Conservation (phyloP, 2,888 invertebrate species). For the Drosophila robusta region DNA sequence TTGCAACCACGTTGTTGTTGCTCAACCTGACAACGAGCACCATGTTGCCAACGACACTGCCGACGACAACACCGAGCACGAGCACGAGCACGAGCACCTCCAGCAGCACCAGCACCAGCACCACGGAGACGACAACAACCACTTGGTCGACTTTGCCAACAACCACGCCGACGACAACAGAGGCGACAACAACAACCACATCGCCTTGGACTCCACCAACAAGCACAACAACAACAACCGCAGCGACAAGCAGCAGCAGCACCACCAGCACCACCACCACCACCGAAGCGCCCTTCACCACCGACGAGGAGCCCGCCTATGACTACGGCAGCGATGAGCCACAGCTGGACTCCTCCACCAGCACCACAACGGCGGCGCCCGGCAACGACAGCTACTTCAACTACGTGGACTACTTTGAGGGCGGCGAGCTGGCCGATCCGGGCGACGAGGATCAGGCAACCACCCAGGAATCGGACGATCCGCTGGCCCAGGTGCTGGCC, state of each 20-base stretch:
- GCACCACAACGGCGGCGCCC: slow-evolving; percentile 60
- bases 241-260: slow-evolving; percentile 24
- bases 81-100: no score
- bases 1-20: slow-evolving; percentile 84
- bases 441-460: slow-evolving; percentile 36
- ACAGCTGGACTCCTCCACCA: slow-evolving; percentile 44
- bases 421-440: slow-evolving; percentile 57
- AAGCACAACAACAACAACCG: slow-evolving; percentile 24
- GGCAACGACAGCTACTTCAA: slow-evolving; percentile 79
- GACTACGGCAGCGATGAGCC: slow-evolving; percentile 64
- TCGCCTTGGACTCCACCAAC: slow-evolving; percentile 33
- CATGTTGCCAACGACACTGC: slow-evolving; percentile 45
- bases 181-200: slow-evolving; percentile 21
- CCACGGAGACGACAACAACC: slow-evolving; percentile 31
- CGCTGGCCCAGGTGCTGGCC: slow-evolving; percentile 53
- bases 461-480: slow-evolving; percentile 62
- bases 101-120: slow-evolving; percentile 2
- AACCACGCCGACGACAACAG: slow-evolving; percentile 26
- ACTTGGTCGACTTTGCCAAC: slow-evolving; percentile 32
- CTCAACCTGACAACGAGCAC: slow-evolving; percentile 84
- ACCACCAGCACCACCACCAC: slow-evolving; percentile 55
- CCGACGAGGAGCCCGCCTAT: slow-evolving; percentile 61
- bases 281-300: slow-evolving; percentile 39
- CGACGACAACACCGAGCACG: slow-evolving; percentile 29
- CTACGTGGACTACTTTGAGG: slow-evolving; percentile 83